Base-by-base conservation (phyloP, 2,797 vertebrate species). In the Triplophysa yarkandensis region DNA sequence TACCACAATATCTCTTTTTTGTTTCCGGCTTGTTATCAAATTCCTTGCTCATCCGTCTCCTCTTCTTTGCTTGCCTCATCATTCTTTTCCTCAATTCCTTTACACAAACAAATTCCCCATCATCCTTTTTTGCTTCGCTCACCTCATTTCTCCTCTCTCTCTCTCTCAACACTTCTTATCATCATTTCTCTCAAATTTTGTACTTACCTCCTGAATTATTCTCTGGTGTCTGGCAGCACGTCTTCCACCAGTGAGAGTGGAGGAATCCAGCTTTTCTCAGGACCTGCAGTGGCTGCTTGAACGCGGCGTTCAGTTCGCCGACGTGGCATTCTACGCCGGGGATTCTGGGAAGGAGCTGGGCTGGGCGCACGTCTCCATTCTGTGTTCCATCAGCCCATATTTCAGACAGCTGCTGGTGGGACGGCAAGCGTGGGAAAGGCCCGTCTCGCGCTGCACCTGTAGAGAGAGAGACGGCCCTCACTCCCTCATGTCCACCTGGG, bases 381-480 rank as follows among this genome's bases (percentile, higher is more conserved):
- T 99, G 48, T 97, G 96, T 46, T 92, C 96, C 0, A 88, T 94
- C 72, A 98, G 96, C 85, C 92, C 94, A 0, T 94, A 98, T 60
- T 98, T 98, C 89, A 93, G 94, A 88, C 90, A 96, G 85, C 93
- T 98, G 32, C 95, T 98, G 28, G 91, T 95, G 84, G 94, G 94
- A 79, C 92, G 91, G 58, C 91, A 93, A 0, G 80, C 82, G 61
- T 90, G 77, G 82, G 92, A 89, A 71, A 82, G 27, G 84, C 92
- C 92, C 6, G 87, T 96, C 2, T 84, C 94, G 0, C 86, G 92
- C 11, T 92, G 96, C 0, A 76, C 92, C 76, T 92, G 92, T 70
- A 84, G 93, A 54, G 88, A 92, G 64, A 85, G 91, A 44, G 92
- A 92, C 34, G 57, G 87, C 50, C 79, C 83, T 1, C 80, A 87